Percentiles rank a stretch among this genome's conserved stretches.
These are phyloP conservation scores for Chironomus tentans DNA, from an alignment of 2,888 invertebrate genomes.

Conservation along the genomic window DNA sequence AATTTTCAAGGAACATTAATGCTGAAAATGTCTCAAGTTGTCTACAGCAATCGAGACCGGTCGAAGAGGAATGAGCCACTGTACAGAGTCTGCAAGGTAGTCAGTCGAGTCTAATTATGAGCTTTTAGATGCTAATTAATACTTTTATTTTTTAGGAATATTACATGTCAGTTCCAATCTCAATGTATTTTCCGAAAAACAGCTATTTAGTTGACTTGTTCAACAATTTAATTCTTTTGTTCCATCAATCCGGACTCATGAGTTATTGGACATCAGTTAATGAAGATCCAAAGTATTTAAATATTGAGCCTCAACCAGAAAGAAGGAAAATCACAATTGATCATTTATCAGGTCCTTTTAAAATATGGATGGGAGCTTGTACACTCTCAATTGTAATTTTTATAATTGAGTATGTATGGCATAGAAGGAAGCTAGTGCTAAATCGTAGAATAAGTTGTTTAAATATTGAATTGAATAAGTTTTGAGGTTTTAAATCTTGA, in stretches of 20 bases:
- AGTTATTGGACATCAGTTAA: not conserved
- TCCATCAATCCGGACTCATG: not conserved
- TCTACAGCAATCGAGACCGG: not conserved
- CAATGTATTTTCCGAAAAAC: not conserved
- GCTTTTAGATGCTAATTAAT: not conserved
- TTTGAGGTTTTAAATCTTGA: no score
- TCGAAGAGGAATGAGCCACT: not conserved
- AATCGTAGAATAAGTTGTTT: no score
- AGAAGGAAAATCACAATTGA: not conserved
- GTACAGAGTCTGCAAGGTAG: not conserved
- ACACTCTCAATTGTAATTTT: not conserved
- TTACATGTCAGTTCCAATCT: not conserved
- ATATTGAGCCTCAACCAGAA: not conserved
- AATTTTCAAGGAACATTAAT: not conserved
- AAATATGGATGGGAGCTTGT: not conserved
- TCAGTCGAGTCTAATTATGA: no score
- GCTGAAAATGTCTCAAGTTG: not conserved
- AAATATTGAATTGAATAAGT: no score
- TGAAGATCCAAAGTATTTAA: not conserved
- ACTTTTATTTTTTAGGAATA: not conserved
- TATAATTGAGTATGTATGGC: not conserved
- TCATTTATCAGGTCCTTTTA: not conserved
- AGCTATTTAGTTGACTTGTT: not conserved
- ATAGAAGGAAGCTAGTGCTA: no score
- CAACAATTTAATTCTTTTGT: not conserved